Percentiles rank a stretch among this genome's conserved stretches.
Evolutionary conservation across 2,888 invertebrate species (phyloP).

Genomic region (Lasioglossum pauxillum): DNA sequence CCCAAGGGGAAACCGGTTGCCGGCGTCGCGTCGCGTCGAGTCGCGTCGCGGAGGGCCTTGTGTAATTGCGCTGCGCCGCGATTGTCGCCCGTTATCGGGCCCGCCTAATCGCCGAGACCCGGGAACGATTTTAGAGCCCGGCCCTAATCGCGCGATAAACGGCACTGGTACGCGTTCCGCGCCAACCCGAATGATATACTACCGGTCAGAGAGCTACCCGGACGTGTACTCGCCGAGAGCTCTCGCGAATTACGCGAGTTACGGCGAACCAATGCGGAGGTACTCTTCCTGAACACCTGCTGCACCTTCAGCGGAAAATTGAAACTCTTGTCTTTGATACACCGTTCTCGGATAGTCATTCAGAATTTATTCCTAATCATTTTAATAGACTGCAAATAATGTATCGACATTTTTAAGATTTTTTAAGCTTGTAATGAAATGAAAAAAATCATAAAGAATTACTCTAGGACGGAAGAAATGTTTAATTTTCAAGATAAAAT

Average conservation of each 20-base stretch:
- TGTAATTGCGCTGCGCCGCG: conserved; percentile 55
- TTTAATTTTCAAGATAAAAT: too few relatives aligned
- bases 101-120: conserved; percentile 40
- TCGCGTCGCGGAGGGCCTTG: conserved; percentile 6
- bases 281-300: conserved; percentile 5
- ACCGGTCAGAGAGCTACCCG: background rate
- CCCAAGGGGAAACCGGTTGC: conserved; percentile 38
- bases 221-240: background rate
- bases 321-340: background rate
- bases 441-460: too few relatives aligned
- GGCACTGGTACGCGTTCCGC: background rate
- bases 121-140: conserved; percentile 47
- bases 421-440: too few relatives aligned
- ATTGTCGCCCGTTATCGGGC: conserved; percentile 57
- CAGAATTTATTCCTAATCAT: background rate
- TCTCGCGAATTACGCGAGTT: conserved; percentile 4
- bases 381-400: too few relatives aligned
- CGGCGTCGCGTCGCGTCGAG: background rate
- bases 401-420: too few relatives aligned
- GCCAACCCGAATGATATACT: conserved; percentile 3
- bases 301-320: background rate
- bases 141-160: conserved; percentile 46
- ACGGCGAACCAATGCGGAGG: background rate
- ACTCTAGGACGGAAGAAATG: too few relatives aligned
- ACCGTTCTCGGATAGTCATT: background rate